These are phyloP conservation scores for Hirtodrosophila histrioides DNA, from an alignment of 2,888 invertebrate species.

Conservation along the genomic window DNA sequence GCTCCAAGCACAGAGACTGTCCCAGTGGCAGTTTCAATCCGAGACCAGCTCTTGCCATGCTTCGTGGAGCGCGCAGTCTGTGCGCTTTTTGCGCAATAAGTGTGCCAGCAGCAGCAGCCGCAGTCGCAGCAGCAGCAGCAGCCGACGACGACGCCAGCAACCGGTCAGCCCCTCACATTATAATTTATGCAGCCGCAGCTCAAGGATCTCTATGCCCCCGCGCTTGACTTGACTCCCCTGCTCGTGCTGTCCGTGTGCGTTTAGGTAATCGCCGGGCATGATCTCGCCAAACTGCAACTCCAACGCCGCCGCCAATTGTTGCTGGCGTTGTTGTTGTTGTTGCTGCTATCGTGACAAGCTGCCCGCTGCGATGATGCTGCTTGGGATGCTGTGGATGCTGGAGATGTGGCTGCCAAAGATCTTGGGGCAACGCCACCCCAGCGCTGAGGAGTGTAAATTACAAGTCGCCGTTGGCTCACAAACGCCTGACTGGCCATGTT, in stretches of 20 bases:
- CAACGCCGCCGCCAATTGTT: conserved; percentile 22
- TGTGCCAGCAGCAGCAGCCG: conserved; percentile 62
- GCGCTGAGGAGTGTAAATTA: conserved; percentile 74
- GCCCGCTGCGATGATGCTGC: conserved; percentile 67
- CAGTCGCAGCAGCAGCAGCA: conserved; percentile 15
- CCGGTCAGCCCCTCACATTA: conserved; percentile 72
- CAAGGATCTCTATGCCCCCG: conserved; percentile 65
- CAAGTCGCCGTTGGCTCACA: conserved; percentile 68
- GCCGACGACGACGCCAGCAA: conserved; percentile 51
- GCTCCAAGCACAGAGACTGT: conserved; percentile 17
- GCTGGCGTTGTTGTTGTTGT: neutral
- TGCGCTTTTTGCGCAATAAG: conserved; percentile 75
- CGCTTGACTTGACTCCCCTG: neutral
- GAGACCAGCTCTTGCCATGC: conserved; percentile 66
- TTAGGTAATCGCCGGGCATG: conserved; percentile 78
- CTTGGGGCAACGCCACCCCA: conserved; percentile 69
- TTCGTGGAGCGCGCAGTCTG: conserved; percentile 69
- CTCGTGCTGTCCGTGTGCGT: conserved; percentile 58
- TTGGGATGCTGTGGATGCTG: conserved; percentile 34
- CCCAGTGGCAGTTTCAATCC: conserved; percentile 43
- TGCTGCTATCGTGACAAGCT: conserved; percentile 70
- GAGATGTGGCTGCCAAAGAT: conserved; percentile 23
- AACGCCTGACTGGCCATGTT: conserved; percentile 57
- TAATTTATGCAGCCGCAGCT: conserved; percentile 76
- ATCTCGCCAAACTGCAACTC: conserved; percentile 62